These are phyloP conservation scores for Luehdorfia chinensis DNA, from an alignment of 1,140 invertebrate species.

Conservation along the genomic window DNA sequence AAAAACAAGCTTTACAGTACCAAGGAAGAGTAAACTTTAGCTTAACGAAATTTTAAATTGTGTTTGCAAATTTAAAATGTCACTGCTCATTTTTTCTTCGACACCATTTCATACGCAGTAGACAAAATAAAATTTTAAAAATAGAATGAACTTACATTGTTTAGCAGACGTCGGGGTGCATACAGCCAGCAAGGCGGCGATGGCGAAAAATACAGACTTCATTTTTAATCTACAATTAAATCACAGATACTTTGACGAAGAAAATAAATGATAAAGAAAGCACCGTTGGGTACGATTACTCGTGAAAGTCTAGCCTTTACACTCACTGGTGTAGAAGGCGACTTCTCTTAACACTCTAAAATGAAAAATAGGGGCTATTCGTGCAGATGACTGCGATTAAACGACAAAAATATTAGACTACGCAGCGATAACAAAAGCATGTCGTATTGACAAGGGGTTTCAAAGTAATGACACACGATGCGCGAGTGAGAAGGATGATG, in stretches of 20 bases:
- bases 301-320: constrained; percentile 83
- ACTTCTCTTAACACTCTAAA: constrained; percentile 61
- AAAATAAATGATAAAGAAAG: constrained; percentile 20
- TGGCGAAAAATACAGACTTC: constrained; percentile 66
- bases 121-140: constrained; percentile 30
- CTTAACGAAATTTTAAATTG: too few species aligned
- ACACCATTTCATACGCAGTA: constrained; percentile 12
- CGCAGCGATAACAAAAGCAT: constrained; percentile 67
- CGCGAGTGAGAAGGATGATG: constrained; percentile 45
- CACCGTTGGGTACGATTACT: constrained; percentile 35
- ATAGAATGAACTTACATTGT: constrained; percentile 73
- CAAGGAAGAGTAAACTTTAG: too few species aligned
- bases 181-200: constrained; percentile 54
- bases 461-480: constrained; percentile 37
- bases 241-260: constrained; percentile 70
- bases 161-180: constrained; percentile 56
- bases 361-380: constrained; percentile 44
- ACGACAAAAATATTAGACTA: constrained; percentile 58
- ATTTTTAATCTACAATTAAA: constrained; percentile 66
- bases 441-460: constrained; percentile 56
- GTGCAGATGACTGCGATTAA: constrained; percentile 42
- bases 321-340: constrained; percentile 93
- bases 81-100: too few species aligned
- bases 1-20: too few species aligned
- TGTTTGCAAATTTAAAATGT: too few species aligned